Evolutionary conservation across 2,797 vertebrate genomes (phyloP).

Genomic region (Lutjanus campechanus): DNA sequence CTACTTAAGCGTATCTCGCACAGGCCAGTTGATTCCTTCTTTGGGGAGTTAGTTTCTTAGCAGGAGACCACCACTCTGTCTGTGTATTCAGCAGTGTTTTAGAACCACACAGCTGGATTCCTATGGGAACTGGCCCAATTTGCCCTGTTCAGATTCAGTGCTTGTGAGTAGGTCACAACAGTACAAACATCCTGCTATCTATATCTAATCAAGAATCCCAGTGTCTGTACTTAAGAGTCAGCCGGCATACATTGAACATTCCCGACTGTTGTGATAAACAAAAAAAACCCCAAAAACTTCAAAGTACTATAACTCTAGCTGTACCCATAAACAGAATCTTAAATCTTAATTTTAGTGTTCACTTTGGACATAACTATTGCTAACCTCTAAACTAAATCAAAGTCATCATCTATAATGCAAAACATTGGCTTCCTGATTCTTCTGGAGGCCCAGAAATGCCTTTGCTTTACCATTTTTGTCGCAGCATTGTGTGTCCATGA

Average conservation of each 20-base stretch:
- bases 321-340: not conserved
- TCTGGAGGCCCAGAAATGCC: not conserved
- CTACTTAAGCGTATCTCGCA: not conserved
- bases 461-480: not conserved
- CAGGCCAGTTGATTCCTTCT: constrained; percentile 1
- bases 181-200: not conserved
- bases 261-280: too few species aligned
- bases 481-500: not conserved
- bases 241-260: not conserved
- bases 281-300: too few species aligned
- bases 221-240: not conserved
- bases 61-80: not conserved
- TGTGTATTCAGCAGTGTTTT: constrained; percentile 13
- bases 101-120: constrained; percentile 8
- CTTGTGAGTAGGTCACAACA: too few species aligned
- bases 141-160: not conserved
- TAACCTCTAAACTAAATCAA: not conserved
- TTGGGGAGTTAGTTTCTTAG: constrained; percentile 8
- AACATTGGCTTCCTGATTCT: not conserved
- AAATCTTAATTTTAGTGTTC: too few species aligned
- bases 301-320: not conserved
- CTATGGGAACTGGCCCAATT: constrained; percentile 8
- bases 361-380: not conserved
- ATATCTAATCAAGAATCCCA: not conserved
- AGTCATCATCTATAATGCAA: not conserved